Conservation (phyloP, 1,140 invertebrate species). For the Drosophila azteca region DNA sequence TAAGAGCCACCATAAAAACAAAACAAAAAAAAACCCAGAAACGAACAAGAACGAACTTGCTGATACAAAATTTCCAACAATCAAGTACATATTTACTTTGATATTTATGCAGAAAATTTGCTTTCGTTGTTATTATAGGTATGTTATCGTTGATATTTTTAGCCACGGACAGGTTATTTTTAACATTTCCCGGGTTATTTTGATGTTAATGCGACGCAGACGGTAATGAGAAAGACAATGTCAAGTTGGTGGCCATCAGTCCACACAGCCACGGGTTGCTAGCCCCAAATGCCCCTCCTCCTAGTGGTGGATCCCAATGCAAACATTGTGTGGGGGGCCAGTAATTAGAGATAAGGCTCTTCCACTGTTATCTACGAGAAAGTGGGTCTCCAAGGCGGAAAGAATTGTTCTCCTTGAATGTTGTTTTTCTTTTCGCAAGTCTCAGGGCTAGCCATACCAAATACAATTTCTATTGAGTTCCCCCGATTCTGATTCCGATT, state of each 20-base stretch:
- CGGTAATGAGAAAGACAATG: slow-evolving; percentile 27
- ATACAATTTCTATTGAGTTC: slow-evolving; percentile 11
- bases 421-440: slow-evolving; percentile 17
- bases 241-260: slow-evolving; percentile 20
- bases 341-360: slow-evolving; percentile 21
- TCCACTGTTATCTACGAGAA: slow-evolving; percentile 12
- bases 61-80: slow-evolving; percentile 49
- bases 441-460: neutral
- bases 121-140: slow-evolving; percentile 4
- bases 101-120: slow-evolving; percentile 60
- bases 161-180: slow-evolving; percentile 58
- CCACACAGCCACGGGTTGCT: slow-evolving; percentile 15
- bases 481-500: slow-evolving; percentile 22
- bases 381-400: slow-evolving; percentile 28
- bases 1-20: slow-evolving; percentile 36
- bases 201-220: slow-evolving; percentile 37
- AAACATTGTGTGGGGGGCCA: slow-evolving; percentile 17
- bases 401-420: slow-evolving; percentile 7
- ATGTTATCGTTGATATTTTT: slow-evolving; percentile 35
- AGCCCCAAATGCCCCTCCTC: neutral
- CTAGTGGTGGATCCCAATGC: slow-evolving; percentile 5
- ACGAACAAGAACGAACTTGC: slow-evolving; percentile 12
- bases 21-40: slow-evolving; percentile 21
- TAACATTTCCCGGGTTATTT: slow-evolving; percentile 46
- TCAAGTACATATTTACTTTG: slow-evolving; percentile 41